Percentiles rank a stretch among this genome's conserved stretches.
Evolutionary conservation across 2,888 invertebrate species (phyloP).

Genomic region (Alsophila aescularia): DNA sequence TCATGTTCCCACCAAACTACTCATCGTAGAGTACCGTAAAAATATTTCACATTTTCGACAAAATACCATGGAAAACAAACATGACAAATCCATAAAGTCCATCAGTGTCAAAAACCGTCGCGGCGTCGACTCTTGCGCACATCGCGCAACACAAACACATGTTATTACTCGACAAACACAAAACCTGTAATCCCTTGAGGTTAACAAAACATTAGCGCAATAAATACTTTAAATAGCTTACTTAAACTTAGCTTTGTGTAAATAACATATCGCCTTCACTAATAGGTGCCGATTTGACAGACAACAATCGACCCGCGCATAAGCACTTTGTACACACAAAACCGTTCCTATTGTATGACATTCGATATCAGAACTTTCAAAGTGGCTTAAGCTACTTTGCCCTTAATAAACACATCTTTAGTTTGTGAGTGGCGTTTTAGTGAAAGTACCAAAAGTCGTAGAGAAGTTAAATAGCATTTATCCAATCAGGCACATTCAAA

Average conservation of each 20-base stretch:
- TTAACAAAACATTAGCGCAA: slow-evolving; percentile 79
- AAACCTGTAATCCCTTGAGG: slow-evolving; percentile 81
- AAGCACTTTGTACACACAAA: slow-evolving; percentile 42
- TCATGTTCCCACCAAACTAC: not conserved
- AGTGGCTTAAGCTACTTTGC: slow-evolving; percentile 21
- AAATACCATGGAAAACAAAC: slow-evolving; percentile 27
- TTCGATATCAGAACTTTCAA: slow-evolving; percentile 39
- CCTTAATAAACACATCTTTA: not conserved
- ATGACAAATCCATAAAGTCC: slow-evolving; percentile 31
- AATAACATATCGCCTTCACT: slow-evolving; percentile 66
- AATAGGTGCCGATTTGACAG: slow-evolving; percentile 74
- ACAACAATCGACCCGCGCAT: slow-evolving; percentile 62
- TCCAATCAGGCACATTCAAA: no score
- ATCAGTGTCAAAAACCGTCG: slow-evolving; percentile 37
- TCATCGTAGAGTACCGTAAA: slow-evolving; percentile 20
- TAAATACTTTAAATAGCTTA: slow-evolving; percentile 65
- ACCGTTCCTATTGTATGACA: slow-evolving; percentile 3
- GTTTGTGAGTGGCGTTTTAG: no score
- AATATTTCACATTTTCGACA: slow-evolving; percentile 32
- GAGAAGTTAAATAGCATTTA: no score
- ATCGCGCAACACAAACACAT: slow-evolving; percentile 58
- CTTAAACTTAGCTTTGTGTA: slow-evolving; percentile 46
- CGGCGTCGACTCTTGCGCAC: slow-evolving; percentile 36
- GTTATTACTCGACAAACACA: slow-evolving; percentile 76
- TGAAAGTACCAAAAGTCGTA: no score